Percentiles rank a stretch among this genome's conserved stretches.
phyloP scores from a whole-genome alignment of 1,140 invertebrate genomes.

The Penaeus chinensis region DNA sequence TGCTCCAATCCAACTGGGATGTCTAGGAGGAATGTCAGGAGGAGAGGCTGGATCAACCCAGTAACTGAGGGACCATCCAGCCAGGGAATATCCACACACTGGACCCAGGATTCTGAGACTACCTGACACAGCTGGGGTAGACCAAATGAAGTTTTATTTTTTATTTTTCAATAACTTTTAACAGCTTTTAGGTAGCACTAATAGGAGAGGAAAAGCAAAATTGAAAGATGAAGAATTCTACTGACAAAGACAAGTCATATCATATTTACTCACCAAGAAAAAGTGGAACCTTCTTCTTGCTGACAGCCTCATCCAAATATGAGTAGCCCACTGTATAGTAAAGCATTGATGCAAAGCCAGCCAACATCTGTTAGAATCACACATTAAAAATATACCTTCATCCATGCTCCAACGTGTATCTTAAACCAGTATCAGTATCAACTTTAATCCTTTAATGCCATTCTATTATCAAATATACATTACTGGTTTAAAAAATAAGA shows the following conservation, averaged over 20 bases:
- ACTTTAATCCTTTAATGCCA: too few relatives aligned
- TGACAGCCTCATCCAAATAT: constrained; percentile 49
- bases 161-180: background rate
- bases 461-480: too few relatives aligned
- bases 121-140: constrained; percentile 34
- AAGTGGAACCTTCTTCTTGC: constrained; percentile 36
- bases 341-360: constrained; percentile 32
- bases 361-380: constrained; percentile 27
- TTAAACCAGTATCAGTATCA: too few relatives aligned
- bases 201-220: background rate
- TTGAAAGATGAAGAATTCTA: too few relatives aligned
- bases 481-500: too few relatives aligned
- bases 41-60: constrained; percentile 33
- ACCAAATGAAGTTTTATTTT: background rate
- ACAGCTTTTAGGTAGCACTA: background rate
- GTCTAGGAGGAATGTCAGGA: constrained; percentile 19
- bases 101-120: constrained; percentile 47
- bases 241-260: too few relatives aligned
- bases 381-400: background rate
- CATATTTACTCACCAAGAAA: constrained; percentile 27
- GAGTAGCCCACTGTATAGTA: constrained; percentile 47
- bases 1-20: constrained; percentile 43
- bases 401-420: too few relatives aligned
- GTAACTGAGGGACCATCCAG: constrained; percentile 36
- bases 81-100: constrained; percentile 49